Conservation (phyloP, 2,888 invertebrate genomes). For the Drosophila acutilabella region DNA sequence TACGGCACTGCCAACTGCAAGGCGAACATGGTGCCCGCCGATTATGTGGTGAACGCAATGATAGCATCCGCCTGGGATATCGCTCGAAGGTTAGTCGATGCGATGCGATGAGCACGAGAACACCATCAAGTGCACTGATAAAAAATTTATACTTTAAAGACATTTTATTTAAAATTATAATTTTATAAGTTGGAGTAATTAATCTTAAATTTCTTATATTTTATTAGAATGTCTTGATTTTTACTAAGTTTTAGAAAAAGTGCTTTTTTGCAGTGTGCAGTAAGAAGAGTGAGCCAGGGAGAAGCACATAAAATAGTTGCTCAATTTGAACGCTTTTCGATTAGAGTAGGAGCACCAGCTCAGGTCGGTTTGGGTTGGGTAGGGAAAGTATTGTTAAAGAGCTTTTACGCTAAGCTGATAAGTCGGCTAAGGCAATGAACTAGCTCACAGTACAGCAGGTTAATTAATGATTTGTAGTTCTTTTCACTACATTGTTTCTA, state of each 20-base stretch:
- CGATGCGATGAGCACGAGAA: neutral
- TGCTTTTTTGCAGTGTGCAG: too few species aligned
- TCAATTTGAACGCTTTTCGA: constrained; percentile 7
- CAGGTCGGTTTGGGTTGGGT: neutral
- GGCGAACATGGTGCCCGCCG: constrained; percentile 85
- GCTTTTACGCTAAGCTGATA: neutral
- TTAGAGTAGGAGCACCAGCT: neutral
- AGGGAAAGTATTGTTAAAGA: constrained; percentile 11
- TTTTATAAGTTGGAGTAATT: too few species aligned
- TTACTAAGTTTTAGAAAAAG: too few species aligned
- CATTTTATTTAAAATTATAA: too few species aligned
- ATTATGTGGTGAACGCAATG: constrained; percentile 85
- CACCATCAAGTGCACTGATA: neutral
- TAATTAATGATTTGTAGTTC: constrained; percentile 10
- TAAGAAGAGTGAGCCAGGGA: too few species aligned
- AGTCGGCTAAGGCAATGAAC: constrained; percentile 1
- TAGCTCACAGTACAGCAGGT: neutral
- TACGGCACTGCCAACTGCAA: constrained; percentile 82
- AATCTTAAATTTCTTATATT: too few species aligned
- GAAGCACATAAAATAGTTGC: constrained; percentile 4
- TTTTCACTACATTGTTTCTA: neutral
- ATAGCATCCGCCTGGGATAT: constrained; percentile 85
- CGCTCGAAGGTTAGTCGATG: constrained; percentile 80
- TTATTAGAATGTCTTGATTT: too few species aligned
- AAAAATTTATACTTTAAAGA: too few species aligned